Evolutionary conservation across 2,888 invertebrate genomes (phyloP).

Genomic region (Stenoptilia bipunctidactyla): DNA sequence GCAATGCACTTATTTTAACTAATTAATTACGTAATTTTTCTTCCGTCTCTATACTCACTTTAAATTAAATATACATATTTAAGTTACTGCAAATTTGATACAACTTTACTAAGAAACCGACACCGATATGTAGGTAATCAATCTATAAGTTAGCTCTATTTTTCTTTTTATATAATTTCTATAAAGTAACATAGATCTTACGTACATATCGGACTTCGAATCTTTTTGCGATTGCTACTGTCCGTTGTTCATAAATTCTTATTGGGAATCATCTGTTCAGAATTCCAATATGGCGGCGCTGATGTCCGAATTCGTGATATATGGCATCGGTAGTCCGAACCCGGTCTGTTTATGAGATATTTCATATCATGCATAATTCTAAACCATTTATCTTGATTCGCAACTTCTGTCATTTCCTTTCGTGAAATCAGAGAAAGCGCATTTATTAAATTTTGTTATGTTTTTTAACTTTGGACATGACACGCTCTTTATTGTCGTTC

Average conservation of each 20-base stretch:
- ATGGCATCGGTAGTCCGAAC: conserved; percentile 40
- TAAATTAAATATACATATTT: neutral
- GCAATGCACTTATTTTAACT: too few relatives aligned
- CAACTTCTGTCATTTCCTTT: neutral
- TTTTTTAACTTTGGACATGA: too few relatives aligned
- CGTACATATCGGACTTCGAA: too few relatives aligned
- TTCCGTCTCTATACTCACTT: too few relatives aligned
- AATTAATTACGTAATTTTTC: too few relatives aligned
- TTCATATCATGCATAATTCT: conserved; percentile 48
- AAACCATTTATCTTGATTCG: conserved; percentile 38
- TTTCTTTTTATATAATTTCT: conserved; percentile 46
- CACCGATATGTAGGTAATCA: too few relatives aligned
- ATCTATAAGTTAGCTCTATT: too few relatives aligned
- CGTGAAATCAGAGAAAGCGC: neutral
- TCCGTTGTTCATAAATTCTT: conserved; percentile 33
- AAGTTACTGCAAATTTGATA: too few relatives aligned
- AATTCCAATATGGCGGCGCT: conserved; percentile 54
- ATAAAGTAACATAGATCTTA: conserved; percentile 50
- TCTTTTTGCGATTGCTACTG: too few relatives aligned
- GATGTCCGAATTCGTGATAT: conserved; percentile 62
- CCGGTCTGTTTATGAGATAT: conserved; percentile 61
- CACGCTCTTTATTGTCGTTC: too few relatives aligned
- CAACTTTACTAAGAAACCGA: too few relatives aligned
- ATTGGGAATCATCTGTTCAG: conserved; percentile 45
- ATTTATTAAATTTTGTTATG: too few relatives aligned